Evolutionary conservation across 92 coral and sea anemone species (phyloP), one percentile per base, ranked within the genome.

Genomic region (Metridium senile): DNA sequence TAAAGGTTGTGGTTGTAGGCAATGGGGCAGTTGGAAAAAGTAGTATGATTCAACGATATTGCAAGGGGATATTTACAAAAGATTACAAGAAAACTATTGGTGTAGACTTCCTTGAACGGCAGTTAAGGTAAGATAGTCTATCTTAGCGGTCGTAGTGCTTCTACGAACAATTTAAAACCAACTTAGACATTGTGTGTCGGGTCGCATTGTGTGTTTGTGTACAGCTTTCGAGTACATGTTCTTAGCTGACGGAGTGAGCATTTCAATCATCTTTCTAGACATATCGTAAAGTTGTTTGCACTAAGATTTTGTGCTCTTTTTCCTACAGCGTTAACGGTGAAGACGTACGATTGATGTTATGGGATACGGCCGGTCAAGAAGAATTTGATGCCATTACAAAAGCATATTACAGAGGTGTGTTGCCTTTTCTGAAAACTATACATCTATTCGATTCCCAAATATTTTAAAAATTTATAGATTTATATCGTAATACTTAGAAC

Each of bases 341-440:
- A 62, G 99, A 95, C 53, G 92, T 95, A 34, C 88, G 99, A 27
- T 74, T 95, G 56, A 95, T 95, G 99, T 61, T 95, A 34, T 95
- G 99, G 99, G 99, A 95, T 78, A 95, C 99, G 0, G 99, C 99
- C 9, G 99, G 99, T 0, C 99, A 95, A 71, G 99, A 95, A 66
- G 99, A 95, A 88, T 95, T 95, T 81, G 99, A 95, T 87, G 99
- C 99, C 74, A 95, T 95, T 32, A 95, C 99, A 9, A 95, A 95
- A 61, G 99, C 99, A 20, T 95, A 95, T 76, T 95, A 95, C 39
- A 70, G 99, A 89, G 99, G 99, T 95, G 62, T 25, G 86, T 68
- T 54, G 3, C 13, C 49, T 39, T n/a, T n/a, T n/a, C n/a, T n/a
- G n/a, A n/a, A n/a, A n/a, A n/a, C n/a, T n/a, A n/a, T n/a, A n/a